Percentiles rank a stretch among this genome's conserved stretches.
Evolutionary conservation across 2,888 invertebrate genomes (phyloP).

Genomic region (Hirtodrosophila confusa): DNA sequence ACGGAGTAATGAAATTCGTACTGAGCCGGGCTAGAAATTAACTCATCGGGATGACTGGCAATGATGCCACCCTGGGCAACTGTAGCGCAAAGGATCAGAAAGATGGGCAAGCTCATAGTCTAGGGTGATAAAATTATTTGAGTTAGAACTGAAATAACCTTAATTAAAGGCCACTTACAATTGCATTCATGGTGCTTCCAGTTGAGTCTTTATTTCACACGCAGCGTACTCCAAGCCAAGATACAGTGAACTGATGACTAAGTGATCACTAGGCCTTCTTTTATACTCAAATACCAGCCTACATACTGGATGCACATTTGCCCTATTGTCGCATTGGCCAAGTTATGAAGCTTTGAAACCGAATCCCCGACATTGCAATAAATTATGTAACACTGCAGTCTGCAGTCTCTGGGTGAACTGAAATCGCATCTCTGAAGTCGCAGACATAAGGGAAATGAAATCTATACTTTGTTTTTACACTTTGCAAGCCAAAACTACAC

Average conservation of each 20-base stretch:
- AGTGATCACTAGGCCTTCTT: slow-evolving; percentile 31
- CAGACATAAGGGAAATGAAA: slow-evolving; percentile 66
- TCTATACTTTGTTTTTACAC: slow-evolving; percentile 25
- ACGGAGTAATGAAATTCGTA: slow-evolving; percentile 84
- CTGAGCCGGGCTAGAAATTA: slow-evolving; percentile 78
- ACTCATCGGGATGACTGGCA: slow-evolving; percentile 67
- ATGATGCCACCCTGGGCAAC: slow-evolving; percentile 61
- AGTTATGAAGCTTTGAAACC: slow-evolving; percentile 60
- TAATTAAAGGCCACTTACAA: slow-evolving; percentile 37
- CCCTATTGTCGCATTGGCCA: slow-evolving; percentile 69
- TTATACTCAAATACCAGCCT: slow-evolving; percentile 47
- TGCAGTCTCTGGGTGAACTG: slow-evolving; percentile 21
- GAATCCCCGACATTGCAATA: slow-evolving; percentile 41
- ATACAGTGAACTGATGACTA: slow-evolving; percentile 58
- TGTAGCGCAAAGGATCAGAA: slow-evolving; percentile 52
- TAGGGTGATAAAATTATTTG: slow-evolving; percentile 18
- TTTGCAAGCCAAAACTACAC: too few relatives aligned
- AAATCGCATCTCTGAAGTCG: slow-evolving; percentile 26
- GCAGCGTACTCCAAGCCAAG: slow-evolving; percentile 23
- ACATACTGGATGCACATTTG: slow-evolving; percentile 21
- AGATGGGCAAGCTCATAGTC: slow-evolving; percentile 54
- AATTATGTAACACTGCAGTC: slow-evolving; percentile 46
- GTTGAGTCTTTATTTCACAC: slow-evolving; percentile 8
- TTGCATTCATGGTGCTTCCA: slow-evolving; percentile 49
- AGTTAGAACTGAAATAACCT: not conserved